Evolutionary conservation across 2,888 invertebrate species (phyloP), one percentile per base, ranked within the genome.

Genomic region (Cerastoderma edule): DNA sequence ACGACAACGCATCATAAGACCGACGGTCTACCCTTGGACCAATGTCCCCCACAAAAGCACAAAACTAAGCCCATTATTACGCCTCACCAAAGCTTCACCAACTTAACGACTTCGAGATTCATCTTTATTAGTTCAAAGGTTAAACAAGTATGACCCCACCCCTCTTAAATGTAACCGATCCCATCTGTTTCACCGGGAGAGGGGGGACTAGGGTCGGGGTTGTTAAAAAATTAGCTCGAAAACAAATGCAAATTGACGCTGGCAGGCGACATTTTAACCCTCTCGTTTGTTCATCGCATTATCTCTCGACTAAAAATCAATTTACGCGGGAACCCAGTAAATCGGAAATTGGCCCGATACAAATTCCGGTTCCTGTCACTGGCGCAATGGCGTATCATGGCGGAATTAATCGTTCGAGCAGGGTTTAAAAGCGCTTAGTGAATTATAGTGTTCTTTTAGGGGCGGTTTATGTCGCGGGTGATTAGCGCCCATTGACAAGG

Each of bases 401-500:
- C 65, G 60, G 33, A 73, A 72, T 76, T 79, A 82, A 78, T 82
- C 78, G 82, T 60, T 68, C 68, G 72, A 82, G 73, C 76, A 76
- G 66, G 57, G 74, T 60, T 82, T 78, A 75, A 78, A 82, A 72
- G 82, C 78, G 73, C 76, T 82, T 82, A 82, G 82, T 72, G 76
- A 82, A 76, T 76, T 82, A 77, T 74, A 79, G 78, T 79, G 78
- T 71, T 82, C 78, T 82, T 79, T 79, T 82, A 82, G 74, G 67
- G n/a, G 72, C 76, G 33, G 67, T 75, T 71, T 72, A 76, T 70
- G 78, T 74, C 72, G 46, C 60, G 72, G 46, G 48, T 79, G 82
- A 82, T 82, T 82, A 76, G 48, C 46, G 60, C 16, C 68, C 70
- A 75, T 73, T 73, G 74, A 73, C 78, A 74, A 44, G 71, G 73